A percentile compares a stretch with the other conserved stretches of the same genome.
phyloP scores from a whole-genome alignment of 2,888 invertebrate genomes.

The Gordius sp. region DNA sequence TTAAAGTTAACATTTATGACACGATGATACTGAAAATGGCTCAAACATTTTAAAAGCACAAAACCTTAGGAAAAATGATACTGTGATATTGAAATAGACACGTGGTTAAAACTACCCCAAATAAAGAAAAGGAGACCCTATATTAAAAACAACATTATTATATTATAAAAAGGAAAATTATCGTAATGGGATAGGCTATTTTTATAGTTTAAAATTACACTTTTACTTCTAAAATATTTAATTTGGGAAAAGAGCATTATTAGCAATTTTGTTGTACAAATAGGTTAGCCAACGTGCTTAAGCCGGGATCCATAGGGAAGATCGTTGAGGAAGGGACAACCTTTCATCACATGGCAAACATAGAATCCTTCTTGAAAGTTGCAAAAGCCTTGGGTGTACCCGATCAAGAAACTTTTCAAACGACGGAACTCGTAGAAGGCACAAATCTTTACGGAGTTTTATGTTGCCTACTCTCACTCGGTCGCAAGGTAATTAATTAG shows the following conservation, averaged over 20 bases:
- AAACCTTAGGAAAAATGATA: too few species aligned
- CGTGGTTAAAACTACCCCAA: too few species aligned
- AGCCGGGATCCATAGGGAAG: constrained; percentile 58
- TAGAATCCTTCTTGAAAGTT: constrained; percentile 20
- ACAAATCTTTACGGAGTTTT: constrained; percentile 25
- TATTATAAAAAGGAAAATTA: too few species aligned
- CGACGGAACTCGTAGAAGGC: constrained; percentile 12
- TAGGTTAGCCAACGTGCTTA: constrained; percentile 56
- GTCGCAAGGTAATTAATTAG: constrained; percentile 27
- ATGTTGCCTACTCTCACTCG: constrained; percentile 23
- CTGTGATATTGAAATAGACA: too few species aligned
- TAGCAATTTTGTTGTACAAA: background rate
- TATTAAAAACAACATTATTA: constrained; percentile 16
- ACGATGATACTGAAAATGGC: too few species aligned
- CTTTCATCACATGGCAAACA: constrained; percentile 31
- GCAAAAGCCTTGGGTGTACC: background rate
- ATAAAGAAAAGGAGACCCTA: too few species aligned
- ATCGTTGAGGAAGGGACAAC: constrained; percentile 61
- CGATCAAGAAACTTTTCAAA: constrained; percentile 3
- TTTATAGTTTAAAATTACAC: too few species aligned
- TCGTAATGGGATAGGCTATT: too few species aligned
- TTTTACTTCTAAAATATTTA: constrained; percentile 16
- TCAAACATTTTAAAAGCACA: too few species aligned
- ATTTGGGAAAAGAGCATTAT: background rate
- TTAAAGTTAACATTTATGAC: too few species aligned